Conservation (phyloP, 2,888 invertebrate genomes). For the Troides aeacus region DNA sequence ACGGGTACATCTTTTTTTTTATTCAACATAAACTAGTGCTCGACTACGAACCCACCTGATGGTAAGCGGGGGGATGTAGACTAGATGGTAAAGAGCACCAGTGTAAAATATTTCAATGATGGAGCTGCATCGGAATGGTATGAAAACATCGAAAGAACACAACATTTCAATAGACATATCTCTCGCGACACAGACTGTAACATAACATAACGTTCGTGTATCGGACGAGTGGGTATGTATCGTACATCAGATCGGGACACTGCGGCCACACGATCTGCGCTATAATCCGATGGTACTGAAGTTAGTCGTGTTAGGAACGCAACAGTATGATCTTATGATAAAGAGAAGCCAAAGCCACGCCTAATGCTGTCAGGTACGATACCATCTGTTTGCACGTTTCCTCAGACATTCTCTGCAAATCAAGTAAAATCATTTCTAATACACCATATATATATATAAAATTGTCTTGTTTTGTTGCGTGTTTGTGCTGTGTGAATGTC, state of each 20-base stretch:
- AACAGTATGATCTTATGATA: slow-evolving; percentile 74
- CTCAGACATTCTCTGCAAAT: slow-evolving; percentile 91
- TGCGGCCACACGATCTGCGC: slow-evolving; percentile 56
- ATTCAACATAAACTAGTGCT: no score
- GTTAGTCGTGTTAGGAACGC: slow-evolving; percentile 76
- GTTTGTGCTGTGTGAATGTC: slow-evolving; percentile 30
- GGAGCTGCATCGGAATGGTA: slow-evolving; percentile 47
- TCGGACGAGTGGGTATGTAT: slow-evolving; percentile 43
- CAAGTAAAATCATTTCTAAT: slow-evolving; percentile 76
- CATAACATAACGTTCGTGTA: slow-evolving; percentile 63
- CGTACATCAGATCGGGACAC: slow-evolving; percentile 46
- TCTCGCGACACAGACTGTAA: slow-evolving; percentile 71
- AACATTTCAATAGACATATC: slow-evolving; percentile 64
- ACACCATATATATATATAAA: slow-evolving; percentile 44
- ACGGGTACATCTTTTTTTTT: slow-evolving; percentile 4
- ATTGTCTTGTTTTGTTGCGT: slow-evolving; percentile 29
- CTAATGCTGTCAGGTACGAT: slow-evolving; percentile 76
- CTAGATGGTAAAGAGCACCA: no score
- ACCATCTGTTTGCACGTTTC: slow-evolving; percentile 91
- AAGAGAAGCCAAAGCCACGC: slow-evolving; percentile 79
- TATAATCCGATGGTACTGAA: slow-evolving; percentile 55
- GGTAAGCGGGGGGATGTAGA: no score
- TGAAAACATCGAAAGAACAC: slow-evolving; percentile 69
- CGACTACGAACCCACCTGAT: no score
- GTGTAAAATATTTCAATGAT: slow-evolving; percentile 24